Conservation (phyloP, 2,113 vertebrate species). For the Bombycilla garrulus region DNA sequence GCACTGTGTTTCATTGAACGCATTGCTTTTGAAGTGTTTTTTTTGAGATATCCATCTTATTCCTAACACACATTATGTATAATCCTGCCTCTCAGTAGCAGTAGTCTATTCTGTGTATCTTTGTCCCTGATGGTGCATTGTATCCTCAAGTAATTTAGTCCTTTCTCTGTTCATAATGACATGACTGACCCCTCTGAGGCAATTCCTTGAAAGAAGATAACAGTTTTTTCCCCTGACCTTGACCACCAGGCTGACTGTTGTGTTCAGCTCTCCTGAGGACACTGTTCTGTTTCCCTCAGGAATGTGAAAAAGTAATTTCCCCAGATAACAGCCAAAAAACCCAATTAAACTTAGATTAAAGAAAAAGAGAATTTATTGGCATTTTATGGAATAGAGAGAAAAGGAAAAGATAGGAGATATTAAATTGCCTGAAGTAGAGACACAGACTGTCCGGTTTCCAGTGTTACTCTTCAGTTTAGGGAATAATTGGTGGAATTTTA, state of each 20-base stretch:
- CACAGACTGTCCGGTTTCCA: neutral
- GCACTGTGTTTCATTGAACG: neutral
- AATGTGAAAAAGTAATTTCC: slow-evolving; percentile 54
- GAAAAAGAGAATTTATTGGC: slow-evolving; percentile 57
- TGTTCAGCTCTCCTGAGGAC: slow-evolving; percentile 26
- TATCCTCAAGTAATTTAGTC: slow-evolving; percentile 10
- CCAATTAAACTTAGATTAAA: slow-evolving; percentile 68
- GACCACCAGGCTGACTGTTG: neutral
- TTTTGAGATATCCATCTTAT: neutral
- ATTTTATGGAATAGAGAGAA: slow-evolving; percentile 28
- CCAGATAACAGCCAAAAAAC: slow-evolving; percentile 55
- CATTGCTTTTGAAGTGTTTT: neutral
- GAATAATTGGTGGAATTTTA: slow-evolving; percentile 20
- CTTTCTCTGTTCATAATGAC: neutral
- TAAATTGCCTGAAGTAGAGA: slow-evolving; percentile 53
- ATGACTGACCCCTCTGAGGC: neutral
- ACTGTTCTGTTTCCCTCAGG: slow-evolving; percentile 32
- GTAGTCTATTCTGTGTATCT: neutral
- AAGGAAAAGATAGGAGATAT: slow-evolving; percentile 39
- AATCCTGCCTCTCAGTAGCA: neutral
- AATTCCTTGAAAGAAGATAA: neutral
- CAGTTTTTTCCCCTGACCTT: slow-evolving; percentile 35
- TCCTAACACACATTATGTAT: neutral
- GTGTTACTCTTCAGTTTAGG: neutral
- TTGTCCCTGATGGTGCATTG: neutral